phyloP scores from a whole-genome alignment of 53 echinoderm and acorn worm genomes.

The Antedon mediterranea region DNA sequence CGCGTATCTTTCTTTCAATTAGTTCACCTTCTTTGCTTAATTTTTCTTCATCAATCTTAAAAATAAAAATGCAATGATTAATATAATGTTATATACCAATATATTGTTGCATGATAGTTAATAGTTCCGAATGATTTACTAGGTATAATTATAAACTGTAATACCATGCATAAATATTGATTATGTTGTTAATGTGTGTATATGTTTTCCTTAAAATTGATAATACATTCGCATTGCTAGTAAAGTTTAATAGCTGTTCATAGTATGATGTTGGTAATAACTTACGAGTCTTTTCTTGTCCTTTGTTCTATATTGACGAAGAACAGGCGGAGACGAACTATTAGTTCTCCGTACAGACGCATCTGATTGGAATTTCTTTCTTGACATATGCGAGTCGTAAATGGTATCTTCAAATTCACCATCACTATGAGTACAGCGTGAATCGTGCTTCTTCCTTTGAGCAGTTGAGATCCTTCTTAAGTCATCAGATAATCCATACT shows the following conservation, averaged over 20 bases:
- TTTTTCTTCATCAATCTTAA: conserved; percentile 56
- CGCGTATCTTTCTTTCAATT: conserved; percentile 71
- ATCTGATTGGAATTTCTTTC: neutral
- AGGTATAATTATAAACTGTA: no score
- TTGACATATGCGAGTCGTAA: neutral
- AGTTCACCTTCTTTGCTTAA: conserved; percentile 82
- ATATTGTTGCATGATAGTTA: no score
- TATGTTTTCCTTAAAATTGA: no score
- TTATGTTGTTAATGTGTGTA: no score
- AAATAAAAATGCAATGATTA: neutral
- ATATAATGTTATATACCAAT: no score
- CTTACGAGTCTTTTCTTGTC: neutral
- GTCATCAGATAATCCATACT: conserved; percentile 41
- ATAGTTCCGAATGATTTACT: no score
- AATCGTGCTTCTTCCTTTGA: neutral
- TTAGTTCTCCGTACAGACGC: neutral
- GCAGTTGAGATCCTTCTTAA: conserved; percentile 2
- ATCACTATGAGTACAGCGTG: neutral
- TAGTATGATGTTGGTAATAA: no score
- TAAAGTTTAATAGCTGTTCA: no score
- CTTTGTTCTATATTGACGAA: neutral
- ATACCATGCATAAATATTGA: no score
- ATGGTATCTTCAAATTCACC: neutral
- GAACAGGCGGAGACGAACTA: neutral
- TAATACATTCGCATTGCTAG: no score